Evolutionary conservation across 2,113 vertebrate genomes (phyloP), one percentile per base, ranked within the genome.

Genomic region (Porphyrio hochstetteri): DNA sequence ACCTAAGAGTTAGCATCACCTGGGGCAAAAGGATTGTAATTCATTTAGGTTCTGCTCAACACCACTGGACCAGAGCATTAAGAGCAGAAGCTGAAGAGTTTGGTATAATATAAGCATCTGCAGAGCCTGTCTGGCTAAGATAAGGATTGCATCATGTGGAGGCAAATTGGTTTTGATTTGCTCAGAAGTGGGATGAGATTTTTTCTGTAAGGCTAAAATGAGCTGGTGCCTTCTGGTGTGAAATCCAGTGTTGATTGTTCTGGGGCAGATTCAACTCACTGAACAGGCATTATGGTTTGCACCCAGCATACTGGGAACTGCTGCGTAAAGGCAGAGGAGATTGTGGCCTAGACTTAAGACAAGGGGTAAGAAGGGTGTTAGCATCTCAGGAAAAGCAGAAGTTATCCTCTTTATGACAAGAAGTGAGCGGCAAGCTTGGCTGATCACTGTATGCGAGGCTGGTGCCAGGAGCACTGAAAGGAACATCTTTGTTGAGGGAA

Each of bases 241-340:
- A 86, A 86, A 88, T 48, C 15, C 38, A 72, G 6, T 0, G 2
- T 44, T 69, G 71, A 53, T 74, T 79, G 28, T 77, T 80, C 63
- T 69, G 27, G 31, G 33, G 15, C 24, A 76, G 20, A 56, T 87
- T 69, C 20, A 53, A 60, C 12, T 92, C 19, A 21, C 1, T 76
- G 36, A 89, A 12, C 11, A 67, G 36, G 15, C 28, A 24, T 48
- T 64, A 27, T 21, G 6, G 27, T 72, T 88, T 93, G 75, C 31
- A 65, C 20, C 14, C 23, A 13, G 0, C 4, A 9, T 36, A 42
- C 10, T 59, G 53, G 57, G 85, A 93, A 79, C 15, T 13, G 9
- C 20, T 44, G 50, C 0, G 0, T 38, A 69, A 91, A 90, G 77
- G 33, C 16, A 33, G 48, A 24, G 0, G 0, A 16, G 3, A 0